Conservation (phyloP, 2,113 vertebrate genomes). For the Eonycteris spelaea region DNA sequence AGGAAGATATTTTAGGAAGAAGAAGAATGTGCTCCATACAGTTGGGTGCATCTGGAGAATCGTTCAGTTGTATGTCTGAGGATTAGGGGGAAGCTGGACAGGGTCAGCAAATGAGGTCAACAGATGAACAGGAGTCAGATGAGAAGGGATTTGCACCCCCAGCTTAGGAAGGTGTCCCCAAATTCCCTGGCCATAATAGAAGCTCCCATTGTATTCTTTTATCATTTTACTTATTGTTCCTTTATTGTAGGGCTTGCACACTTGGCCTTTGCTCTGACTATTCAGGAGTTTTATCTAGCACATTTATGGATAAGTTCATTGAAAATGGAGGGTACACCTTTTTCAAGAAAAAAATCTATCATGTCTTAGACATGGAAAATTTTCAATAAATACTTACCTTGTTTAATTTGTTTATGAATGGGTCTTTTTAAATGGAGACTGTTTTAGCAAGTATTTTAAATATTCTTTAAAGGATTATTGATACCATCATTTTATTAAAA, state of each 20-base stretch:
- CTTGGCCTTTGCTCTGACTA: background rate
- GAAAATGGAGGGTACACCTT: background rate
- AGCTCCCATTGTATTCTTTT: background rate
- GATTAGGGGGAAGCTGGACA: too few relatives aligned
- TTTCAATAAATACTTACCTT: background rate
- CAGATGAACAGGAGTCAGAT: background rate
- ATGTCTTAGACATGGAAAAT: background rate
- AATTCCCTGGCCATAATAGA: background rate
- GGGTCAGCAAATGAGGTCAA: background rate
- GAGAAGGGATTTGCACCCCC: background rate
- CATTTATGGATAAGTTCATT: background rate
- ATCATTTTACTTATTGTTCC: background rate
- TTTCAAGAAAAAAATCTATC: background rate
- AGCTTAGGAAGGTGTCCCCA: background rate
- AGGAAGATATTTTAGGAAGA: background rate
- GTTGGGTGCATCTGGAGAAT: rapidly evolving
- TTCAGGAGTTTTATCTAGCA: background rate
- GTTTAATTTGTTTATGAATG: background rate
- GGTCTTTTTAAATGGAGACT: background rate
- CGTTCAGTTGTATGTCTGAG: background rate
- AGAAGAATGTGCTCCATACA: rapidly evolving
- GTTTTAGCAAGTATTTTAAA: background rate
- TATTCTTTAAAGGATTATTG: background rate
- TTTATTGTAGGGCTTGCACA: background rate
- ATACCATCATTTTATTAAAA: background rate